A percentile compares a stretch with the other conserved stretches of the same genome.
Evolutionary conservation across 2,113 vertebrate genomes (phyloP).

Genomic region (Aphelocoma coerulescens): DNA sequence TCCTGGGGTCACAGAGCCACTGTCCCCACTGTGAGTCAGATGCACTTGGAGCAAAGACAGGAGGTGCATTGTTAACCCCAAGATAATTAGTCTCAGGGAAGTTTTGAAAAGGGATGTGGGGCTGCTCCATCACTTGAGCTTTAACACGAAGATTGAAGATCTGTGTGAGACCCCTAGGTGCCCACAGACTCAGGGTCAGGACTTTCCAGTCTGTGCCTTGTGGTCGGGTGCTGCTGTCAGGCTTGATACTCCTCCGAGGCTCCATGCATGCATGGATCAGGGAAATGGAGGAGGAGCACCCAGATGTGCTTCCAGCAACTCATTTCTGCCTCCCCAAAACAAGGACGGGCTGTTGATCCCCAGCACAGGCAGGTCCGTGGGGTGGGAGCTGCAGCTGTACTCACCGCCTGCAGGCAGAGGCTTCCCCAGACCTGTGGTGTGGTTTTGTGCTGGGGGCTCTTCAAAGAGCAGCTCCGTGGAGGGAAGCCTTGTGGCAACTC

Average conservation of each 20-base stretch:
- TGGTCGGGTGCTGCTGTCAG: accelerated
- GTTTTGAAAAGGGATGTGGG: not conserved
- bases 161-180: not conserved
- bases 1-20: accelerated
- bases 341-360: not conserved
- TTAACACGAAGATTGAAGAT: not conserved
- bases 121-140: not conserved
- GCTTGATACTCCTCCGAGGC: not conserved
- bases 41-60: not conserved
- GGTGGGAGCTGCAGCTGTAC: not conserved
- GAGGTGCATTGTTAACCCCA: not conserved
- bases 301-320: not conserved
- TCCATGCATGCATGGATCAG: accelerated
- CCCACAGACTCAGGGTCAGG: not conserved
- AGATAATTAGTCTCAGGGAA: not conserved
- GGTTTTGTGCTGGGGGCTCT: not conserved
- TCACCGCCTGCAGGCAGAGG: not conserved
- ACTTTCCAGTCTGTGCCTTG: not conserved
- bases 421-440: not conserved
- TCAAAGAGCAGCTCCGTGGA: not conserved
- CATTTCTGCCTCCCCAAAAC: not conserved
- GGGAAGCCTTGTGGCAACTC: not conserved
- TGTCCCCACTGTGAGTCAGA: not conserved
- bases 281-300: not conserved
- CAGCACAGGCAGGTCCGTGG: not conserved